phyloP scores from a whole-genome alignment of 2,888 invertebrate species.

The Himalopsyche japonica region DNA sequence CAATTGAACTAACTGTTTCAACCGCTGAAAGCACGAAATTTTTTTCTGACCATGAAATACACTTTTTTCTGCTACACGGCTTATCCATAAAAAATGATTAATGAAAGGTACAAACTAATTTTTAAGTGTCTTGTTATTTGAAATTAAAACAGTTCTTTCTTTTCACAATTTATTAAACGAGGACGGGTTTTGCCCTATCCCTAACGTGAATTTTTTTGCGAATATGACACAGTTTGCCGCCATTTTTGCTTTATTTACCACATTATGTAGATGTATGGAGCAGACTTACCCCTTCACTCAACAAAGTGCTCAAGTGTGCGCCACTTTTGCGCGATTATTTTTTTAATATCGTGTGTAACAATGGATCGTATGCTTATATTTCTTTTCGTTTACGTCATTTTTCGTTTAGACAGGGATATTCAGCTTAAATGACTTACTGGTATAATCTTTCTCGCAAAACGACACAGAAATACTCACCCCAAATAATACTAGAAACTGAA shows the following conservation, averaged over 20 bases:
- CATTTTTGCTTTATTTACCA: background rate
- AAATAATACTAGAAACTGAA: too few species aligned
- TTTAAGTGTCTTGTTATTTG: background rate
- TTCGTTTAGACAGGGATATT: background rate
- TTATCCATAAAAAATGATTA: too few species aligned
- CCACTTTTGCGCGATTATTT: conserved; percentile 1
- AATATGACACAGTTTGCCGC: background rate
- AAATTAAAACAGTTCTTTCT: background rate
- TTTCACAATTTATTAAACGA: background rate
- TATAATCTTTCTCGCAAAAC: too few species aligned
- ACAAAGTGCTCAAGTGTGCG: background rate
- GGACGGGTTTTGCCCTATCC: background rate
- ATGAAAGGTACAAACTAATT: background rate
- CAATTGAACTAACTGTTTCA: background rate
- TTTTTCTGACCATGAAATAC: too few species aligned
- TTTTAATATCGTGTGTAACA: background rate
- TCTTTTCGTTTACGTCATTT: background rate
- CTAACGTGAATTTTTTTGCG: background rate
- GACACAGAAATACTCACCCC: too few species aligned
- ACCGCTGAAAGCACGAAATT: background rate
- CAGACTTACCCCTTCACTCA: background rate
- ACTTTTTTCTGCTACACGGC: too few species aligned
- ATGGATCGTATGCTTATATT: background rate
- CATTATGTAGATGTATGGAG: background rate
- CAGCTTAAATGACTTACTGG: background rate